Base-by-base conservation (phyloP, 2,113 vertebrate genomes). In the Sorex fumeus region DNA sequence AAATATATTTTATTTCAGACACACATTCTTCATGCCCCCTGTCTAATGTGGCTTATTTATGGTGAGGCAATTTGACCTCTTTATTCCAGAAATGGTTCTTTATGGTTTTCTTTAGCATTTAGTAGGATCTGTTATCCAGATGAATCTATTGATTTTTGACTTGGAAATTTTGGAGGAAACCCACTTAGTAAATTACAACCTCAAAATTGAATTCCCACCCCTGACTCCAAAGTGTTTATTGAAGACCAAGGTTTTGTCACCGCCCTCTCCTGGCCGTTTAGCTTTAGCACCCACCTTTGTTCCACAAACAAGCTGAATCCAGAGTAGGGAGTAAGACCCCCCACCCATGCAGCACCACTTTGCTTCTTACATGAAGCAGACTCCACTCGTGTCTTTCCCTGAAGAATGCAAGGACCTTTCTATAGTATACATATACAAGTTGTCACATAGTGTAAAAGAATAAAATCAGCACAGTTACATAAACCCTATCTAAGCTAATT, bases 71-170 rank as follows among this genome's bases (percentile, higher is more conserved):
- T 82, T 81, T 94, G 47, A 57, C 66, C 21, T 87, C 70, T 90
- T 60, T 86, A 28, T 69, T 62, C 40, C 19, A 67, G 75, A 40
- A 15, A 23, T 74, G 11, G 27, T 81, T 47, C 82, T 91, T 82
- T 90, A 86, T 69, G 70, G 27, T 76, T 90, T n/a, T 94, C 36
- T 75, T n/a, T 43, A 62, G 9, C 21, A 87, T 50, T 71, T 40
- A 69, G 45, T 64, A 57, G 57, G 75, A 27, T 69, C 60, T 60
- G 13, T 60, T 69, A 57, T 25, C 15, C 76, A 82, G n/a, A 27
- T 71, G 76, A 62, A 12, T 66, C n/a, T 50, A 62, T 62, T 60
- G 69, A 15, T 70, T 45, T 32, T 84, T 76, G 60, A 40, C 70
- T 87, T 87, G 60, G 82, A 87, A 67, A 87, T 92, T 57, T 57